Percentiles rank a stretch among this genome's conserved stretches.
Evolutionary conservation across 2,888 invertebrate genomes (phyloP).

Genomic region (Diachrysia chrysitis): DNA sequence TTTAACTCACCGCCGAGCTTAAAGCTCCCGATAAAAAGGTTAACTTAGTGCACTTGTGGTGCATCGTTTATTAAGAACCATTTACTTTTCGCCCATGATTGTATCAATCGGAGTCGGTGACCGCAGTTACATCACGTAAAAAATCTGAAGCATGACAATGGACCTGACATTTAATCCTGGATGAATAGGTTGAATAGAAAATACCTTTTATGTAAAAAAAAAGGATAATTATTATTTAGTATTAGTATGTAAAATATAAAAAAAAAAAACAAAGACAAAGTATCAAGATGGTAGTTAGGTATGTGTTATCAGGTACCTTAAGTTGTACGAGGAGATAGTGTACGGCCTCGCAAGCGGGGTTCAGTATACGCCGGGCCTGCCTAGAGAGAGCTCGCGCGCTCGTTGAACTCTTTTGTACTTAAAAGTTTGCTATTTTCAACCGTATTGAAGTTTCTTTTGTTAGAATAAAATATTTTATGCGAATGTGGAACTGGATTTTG

Average conservation of each 20-base stretch:
- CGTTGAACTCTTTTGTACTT: constrained; percentile 73
- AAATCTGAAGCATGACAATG: neutral
- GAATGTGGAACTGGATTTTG: constrained; percentile 52
- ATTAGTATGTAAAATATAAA: constrained; percentile 37
- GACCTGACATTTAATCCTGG: no score
- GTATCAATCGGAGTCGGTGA: constrained; percentile 79
- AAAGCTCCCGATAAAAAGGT: constrained; percentile 85
- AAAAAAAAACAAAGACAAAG: constrained; percentile 55
- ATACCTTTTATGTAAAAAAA: constrained; percentile 33
- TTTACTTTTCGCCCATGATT: constrained; percentile 85
- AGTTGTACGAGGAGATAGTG: constrained; percentile 82
- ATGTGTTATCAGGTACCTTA: constrained; percentile 82
- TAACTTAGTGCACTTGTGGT: constrained; percentile 81
- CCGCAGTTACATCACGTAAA: constrained; percentile 63
- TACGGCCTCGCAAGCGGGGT: constrained; percentile 63
- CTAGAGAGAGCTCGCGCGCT: constrained; percentile 74
- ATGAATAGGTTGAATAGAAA: constrained; percentile 60
- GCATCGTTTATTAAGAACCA: constrained; percentile 84
- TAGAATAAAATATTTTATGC: constrained; percentile 38
- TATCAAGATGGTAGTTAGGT: constrained; percentile 73
- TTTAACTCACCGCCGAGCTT: constrained; percentile 86
- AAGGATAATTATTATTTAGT: no score
- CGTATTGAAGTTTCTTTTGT: constrained; percentile 56
- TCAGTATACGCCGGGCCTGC: constrained; percentile 76
- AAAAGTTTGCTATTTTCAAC: constrained; percentile 48